Base-by-base conservation (phyloP, 2,113 vertebrate genomes). In the Mellivora capensis region DNA sequence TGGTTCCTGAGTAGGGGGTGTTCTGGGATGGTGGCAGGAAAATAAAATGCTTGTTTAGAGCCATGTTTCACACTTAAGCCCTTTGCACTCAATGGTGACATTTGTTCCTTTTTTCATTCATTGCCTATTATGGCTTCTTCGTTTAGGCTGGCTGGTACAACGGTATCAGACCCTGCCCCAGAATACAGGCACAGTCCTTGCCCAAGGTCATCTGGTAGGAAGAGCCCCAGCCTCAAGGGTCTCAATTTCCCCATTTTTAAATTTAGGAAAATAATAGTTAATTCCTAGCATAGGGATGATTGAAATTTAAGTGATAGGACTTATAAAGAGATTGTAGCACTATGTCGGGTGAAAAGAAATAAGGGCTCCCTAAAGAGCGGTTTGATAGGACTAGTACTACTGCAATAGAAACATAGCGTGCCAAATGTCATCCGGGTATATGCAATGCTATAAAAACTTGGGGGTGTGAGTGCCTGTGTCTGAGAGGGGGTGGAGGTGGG, bases 161-260 rank as follows among this genome's bases (percentile, higher is more conserved):
- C 13, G n/a, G 31, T 34, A 29, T 83, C 44, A 39, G 89, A 64
- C 6, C 7, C 37, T 5, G 8, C 10, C 77, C 69, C 37, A 69
- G 47, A 34, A 34, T 13, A 34, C 1, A 77, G 69, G 12, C 11
- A 27, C 61, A 17, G 27, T 77, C 13, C 42, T 69, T 74, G 59
- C 25, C 59, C 6, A 11, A 39, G n/a, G 27, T 44, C 54, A 31
- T 17, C 54, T 0, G 18, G 29, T 3, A 61, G 27, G 18, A 71
- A 96, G 52, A 83, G 31, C 31, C 3, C 18, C 20, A 21, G 39
- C 5, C 34, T 77, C 17, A 3, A 34, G 21, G 62, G 15, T 4
- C 13, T 90, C 59, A 21, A 21, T 83, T 90, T 83, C 39, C 47
- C 89, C 27, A 83, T 67, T 96, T 92, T 93, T 80, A 81, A 96